Evolutionary conservation across 2,888 invertebrate genomes (phyloP).

Genomic region (Philonicus albiceps): DNA sequence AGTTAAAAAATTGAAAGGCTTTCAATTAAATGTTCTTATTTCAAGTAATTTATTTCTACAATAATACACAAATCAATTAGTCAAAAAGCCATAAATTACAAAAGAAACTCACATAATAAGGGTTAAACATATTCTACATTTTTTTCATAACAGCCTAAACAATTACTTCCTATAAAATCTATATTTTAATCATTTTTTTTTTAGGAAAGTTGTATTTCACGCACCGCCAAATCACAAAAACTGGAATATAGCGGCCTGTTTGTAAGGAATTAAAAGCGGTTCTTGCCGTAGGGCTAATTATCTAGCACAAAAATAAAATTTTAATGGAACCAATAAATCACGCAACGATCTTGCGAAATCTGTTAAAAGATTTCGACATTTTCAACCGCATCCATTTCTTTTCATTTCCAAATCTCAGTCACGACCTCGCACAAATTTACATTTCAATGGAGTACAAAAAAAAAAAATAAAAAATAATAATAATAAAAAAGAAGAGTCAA

Average conservation of each 20-base stretch:
- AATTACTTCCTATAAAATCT: constrained; percentile 22
- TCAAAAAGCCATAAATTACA: constrained; percentile 42
- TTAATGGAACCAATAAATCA: neutral
- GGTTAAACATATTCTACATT: constrained; percentile 4
- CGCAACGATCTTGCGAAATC: neutral
- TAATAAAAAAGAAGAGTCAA: neutral
- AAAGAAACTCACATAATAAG: constrained; percentile 29
- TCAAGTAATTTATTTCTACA: constrained; percentile 36
- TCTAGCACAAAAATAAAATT: neutral
- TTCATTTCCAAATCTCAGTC: neutral
- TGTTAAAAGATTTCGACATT: neutral
- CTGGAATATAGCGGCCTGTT: neutral
- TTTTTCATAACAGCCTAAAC: constrained; percentile 40
- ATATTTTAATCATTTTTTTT: neutral
- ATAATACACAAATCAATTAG: constrained; percentile 39
- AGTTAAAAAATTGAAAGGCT: constrained; percentile 24
- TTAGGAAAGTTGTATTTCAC: constrained; percentile 21
- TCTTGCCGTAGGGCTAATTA: neutral
- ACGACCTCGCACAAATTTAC: neutral
- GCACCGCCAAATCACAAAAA: constrained; percentile 34
- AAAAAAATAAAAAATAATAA: too few relatives aligned
- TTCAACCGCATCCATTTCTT: neutral
- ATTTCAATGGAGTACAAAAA: neutral
- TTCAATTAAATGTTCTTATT: constrained; percentile 31
- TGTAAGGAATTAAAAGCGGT: constrained; percentile 20